These are phyloP conservation scores for Oscheius onirici DNA, from an alignment of 2,888 invertebrate species.

Conservation along the genomic window DNA sequence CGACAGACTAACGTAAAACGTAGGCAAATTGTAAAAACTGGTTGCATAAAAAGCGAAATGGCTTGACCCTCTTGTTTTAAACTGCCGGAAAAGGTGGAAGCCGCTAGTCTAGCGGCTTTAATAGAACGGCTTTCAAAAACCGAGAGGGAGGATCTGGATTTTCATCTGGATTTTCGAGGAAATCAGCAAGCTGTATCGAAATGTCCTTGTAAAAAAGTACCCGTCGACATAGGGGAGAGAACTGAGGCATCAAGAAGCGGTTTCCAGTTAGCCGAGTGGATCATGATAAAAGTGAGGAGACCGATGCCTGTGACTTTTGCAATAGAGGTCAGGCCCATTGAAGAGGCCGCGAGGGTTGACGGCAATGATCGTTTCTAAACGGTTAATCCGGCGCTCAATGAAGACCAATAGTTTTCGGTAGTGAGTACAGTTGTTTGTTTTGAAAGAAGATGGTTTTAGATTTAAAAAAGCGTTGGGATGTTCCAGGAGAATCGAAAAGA, in stretches of 20 bases:
- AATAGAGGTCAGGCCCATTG: conserved; percentile 26
- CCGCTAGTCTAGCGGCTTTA: conserved; percentile 18
- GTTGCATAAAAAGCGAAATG: too few relatives aligned
- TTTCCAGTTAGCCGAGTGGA: background rate
- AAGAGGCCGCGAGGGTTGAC: conserved; percentile 12
- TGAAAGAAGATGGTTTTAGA: background rate
- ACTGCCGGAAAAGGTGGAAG: background rate
- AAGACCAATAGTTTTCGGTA: too few relatives aligned
- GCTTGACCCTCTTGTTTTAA: too few relatives aligned
- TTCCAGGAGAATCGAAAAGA: conserved; percentile 1
- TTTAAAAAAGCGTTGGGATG: background rate
- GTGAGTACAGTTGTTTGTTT: background rate
- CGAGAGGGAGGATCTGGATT: conserved; percentile 11
- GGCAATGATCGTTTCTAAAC: conserved; percentile 25
- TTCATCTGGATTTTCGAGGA: background rate
- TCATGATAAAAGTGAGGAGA: conserved; percentile 6
- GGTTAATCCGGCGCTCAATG: conserved; percentile 8
- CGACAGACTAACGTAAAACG: too few relatives aligned
- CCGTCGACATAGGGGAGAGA: background rate
- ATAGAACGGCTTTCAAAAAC: conserved; percentile 22
- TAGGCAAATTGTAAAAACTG: too few relatives aligned
- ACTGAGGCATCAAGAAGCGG: background rate
- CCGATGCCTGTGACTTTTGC: conserved; percentile 3
- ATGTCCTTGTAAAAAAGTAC: conserved; percentile 7
- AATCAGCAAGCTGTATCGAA: conserved; percentile 14